A percentile compares a stretch with the other conserved stretches of the same genome.
Conservation (phyloP, 2,797 vertebrate species). For the Lateolabrax maculatus region DNA sequence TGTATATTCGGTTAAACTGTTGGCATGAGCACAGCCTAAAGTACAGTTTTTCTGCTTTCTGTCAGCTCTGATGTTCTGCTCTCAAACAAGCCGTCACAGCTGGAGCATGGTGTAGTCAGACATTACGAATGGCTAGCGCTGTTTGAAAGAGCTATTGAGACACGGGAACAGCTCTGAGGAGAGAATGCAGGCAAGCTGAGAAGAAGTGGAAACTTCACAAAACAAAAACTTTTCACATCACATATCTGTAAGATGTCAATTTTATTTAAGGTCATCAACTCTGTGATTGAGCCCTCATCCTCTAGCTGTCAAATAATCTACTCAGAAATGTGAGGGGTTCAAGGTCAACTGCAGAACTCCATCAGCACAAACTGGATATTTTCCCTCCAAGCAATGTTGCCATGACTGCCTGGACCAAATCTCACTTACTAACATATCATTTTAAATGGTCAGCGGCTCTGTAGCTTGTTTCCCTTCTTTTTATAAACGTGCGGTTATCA, state of each 20-base stretch:
- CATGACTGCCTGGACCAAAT: background rate
- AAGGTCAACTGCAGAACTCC: background rate
- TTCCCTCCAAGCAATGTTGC: background rate
- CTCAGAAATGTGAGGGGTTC: background rate
- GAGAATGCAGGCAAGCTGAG: slow-evolving; percentile 3
- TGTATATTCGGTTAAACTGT: background rate
- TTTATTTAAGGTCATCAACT: background rate
- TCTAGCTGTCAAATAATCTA: background rate
- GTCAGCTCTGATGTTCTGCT: slow-evolving; percentile 16
- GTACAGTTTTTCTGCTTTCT: background rate
- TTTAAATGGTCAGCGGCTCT: background rate
- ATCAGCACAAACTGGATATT: background rate
- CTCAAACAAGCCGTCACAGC: background rate
- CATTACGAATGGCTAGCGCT: background rate
- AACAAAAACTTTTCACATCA: slow-evolving; percentile 6
- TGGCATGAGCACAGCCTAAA: background rate
- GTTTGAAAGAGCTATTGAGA: slow-evolving; percentile 22
- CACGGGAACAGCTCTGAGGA: background rate
- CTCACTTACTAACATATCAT: background rate
- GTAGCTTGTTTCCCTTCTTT: background rate
- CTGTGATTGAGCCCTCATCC: slow-evolving; percentile 10
- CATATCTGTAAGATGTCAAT: background rate
- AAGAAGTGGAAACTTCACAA: slow-evolving; percentile 7
- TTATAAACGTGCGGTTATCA: background rate
- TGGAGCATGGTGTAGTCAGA: background rate